phyloP scores from a whole-genome alignment of 2,888 invertebrate species.

The Ditula angustiorana region DNA sequence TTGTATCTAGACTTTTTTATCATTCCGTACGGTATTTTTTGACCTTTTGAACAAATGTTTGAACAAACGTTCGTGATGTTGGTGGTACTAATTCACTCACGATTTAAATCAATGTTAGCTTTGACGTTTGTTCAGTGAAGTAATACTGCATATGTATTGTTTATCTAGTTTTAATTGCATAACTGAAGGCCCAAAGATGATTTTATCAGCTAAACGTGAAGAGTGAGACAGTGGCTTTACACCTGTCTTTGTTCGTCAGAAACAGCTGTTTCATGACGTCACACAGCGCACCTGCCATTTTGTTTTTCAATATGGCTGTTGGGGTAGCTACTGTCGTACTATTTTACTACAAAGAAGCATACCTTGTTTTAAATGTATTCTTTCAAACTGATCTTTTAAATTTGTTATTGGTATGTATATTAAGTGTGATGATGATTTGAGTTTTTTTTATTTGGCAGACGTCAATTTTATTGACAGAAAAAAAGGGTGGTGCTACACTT shows the following conservation, averaged over 20 bases:
- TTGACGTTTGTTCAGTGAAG: constrained; percentile 7
- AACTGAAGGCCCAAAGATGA: not conserved
- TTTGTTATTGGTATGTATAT: too few relatives aligned
- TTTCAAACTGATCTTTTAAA: too few relatives aligned
- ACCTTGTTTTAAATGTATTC: too few relatives aligned
- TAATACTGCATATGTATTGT: constrained; percentile 12
- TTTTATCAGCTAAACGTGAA: not conserved
- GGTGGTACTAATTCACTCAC: constrained; percentile 6
- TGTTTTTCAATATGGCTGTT: constrained; percentile 32
- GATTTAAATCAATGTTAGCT: constrained; percentile 9
- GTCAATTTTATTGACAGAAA: not conserved
- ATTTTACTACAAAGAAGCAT: not conserved
- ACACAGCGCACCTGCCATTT: constrained; percentile 29
- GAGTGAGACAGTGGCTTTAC: not conserved
- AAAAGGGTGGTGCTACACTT: not conserved
- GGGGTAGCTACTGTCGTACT: not conserved
- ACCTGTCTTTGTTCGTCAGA: constrained; percentile 4
- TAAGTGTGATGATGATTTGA: too few relatives aligned
- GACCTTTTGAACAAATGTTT: constrained; percentile 21
- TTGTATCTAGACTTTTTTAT: constrained; percentile 19
- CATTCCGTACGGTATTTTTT: constrained; percentile 18
- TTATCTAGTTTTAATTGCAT: constrained; percentile 4
- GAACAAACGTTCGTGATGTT: constrained; percentile 5
- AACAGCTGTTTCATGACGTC: constrained; percentile 37
- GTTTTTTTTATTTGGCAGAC: not conserved